Evolutionary conservation across 2,113 vertebrate species (phyloP).

Genomic region (Polypterus bichir): DNA sequence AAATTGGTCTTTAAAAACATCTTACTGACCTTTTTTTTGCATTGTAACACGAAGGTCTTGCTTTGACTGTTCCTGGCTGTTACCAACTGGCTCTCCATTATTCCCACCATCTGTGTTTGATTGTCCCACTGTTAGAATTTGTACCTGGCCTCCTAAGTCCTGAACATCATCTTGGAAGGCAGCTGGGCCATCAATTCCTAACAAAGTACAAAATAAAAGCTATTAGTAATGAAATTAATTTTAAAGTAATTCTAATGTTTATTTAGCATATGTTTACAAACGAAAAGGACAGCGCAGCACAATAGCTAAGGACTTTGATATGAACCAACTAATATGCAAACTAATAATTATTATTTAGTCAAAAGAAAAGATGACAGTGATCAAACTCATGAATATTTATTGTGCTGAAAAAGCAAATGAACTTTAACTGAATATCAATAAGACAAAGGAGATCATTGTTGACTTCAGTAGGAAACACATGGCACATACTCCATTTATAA

Average conservation of each 20-base stretch:
- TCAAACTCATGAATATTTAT: too few species aligned
- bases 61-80: slow-evolving; percentile 60
- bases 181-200: slow-evolving; percentile 74
- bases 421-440: too few species aligned
- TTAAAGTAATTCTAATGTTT: neutral
- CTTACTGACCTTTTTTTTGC: slow-evolving; percentile 80
- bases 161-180: slow-evolving; percentile 69
- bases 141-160: slow-evolving; percentile 62
- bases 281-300: too few species aligned
- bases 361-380: too few species aligned
- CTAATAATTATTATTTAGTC: too few species aligned
- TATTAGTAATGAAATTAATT: neutral
- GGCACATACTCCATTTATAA: too few species aligned
- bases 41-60: slow-evolving; percentile 83
- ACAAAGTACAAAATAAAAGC: slow-evolving; percentile 25
- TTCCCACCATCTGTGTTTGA: slow-evolving; percentile 56
- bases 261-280: neutral
- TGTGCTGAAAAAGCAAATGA: too few species aligned
- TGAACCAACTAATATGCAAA: too few species aligned
- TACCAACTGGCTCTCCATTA: slow-evolving; percentile 57
- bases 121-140: slow-evolving; percentile 77
- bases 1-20: too few species aligned
- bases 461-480: too few species aligned
- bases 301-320: too few species aligned
- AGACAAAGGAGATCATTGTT: too few species aligned